Evolutionary conservation across 2,888 invertebrate species (phyloP), one percentile per base, ranked within the genome.

Genomic region (Machimus atricapillus): DNA sequence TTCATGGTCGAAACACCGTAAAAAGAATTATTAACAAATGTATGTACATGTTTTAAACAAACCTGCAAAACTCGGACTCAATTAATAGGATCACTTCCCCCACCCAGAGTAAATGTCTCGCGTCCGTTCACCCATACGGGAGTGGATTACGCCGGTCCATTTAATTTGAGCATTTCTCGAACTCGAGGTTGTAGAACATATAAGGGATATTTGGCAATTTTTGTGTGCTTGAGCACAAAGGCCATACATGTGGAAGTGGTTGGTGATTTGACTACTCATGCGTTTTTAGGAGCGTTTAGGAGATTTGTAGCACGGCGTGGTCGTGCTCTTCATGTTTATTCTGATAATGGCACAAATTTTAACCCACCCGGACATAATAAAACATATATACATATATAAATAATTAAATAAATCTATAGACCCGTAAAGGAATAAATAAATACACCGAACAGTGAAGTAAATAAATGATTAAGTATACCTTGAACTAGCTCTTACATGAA

Each of bases 251-350:
- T 89, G 12, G 89, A 89, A 78, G 31, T 89, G 0, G 89, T 89
- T 31, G 43, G 73, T 3, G 88, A 88, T 40, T 78, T 89, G 5
- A 37, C 7, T 14, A 87, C 88, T 12, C 79, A 88, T 12, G 74
- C 85, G 16, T 89, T 89, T 73, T 56, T 89, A 40, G 87, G 79
- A 16, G 87, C 85, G 27, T 52, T 88, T 19, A 87, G 86, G 66
- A 52, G 88, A 56, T 89, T 89, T n/a, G 31, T 86, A 87, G 56
- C 43, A 8, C 78, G 43, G 8, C n/a, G 19, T 78, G 31, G 31
- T 8, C 78, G 46, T 78, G 19, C 78, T 8, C 78, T 16, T 0
- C 14, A 78, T 12, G 19, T 78, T 16, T 46, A 78, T 19, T 46
- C 78, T 1, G 23, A 78, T 16, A 34, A 34, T 78, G 78, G 43